Base-by-base conservation (phyloP, 2,888 invertebrate genomes). In the Lumbricus terrestris region DNA sequence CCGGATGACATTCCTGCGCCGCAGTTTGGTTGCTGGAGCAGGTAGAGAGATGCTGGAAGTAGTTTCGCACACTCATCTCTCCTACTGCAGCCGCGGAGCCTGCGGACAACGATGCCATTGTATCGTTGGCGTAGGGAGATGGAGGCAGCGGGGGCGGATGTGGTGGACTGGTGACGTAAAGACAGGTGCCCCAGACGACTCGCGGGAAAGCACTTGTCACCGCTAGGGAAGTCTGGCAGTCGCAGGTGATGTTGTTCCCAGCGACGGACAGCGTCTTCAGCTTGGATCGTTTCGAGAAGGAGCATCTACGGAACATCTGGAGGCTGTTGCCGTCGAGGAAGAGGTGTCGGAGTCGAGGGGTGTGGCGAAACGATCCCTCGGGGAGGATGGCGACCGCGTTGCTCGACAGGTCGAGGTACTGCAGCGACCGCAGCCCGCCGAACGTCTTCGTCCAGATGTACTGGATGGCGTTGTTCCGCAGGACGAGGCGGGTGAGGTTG, bases 171-270 rank as follows among this genome's bases (percentile, higher is more conserved):
- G 18, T 34, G 85, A 85, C 85, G 85, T 85, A 85, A 18, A 37
- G 34, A 16, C 85, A 85, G 37, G 85, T 85, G 85, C 85, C 85
- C 85, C 85, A 85, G 20, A 37, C 23, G 85, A 85, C 85, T 16
- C 34, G 35, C 23, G 35, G 34, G 85, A 35, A 34, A 37, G 85
- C 85, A 37, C 85, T 85, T 20, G 85, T 85, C 35, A 85, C 85
- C 0, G 85, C 85, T 1, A 37, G 23, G 13, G 85, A 85, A 34
- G 85, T 85, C 16, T 85, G 85, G 40, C 92, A 92, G 91, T 91
- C 91, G 54, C 92, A 92, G 38, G 90, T 82, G 20, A 92, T 34
- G 13, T 91, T 92, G 85, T 92, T 92, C 6, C 91, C 92, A 29
- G 91, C 42, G 34, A 92, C 35, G n/a, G 92, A 92, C 38, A 92